A percentile compares a stretch with the other conserved stretches of the same genome.
Conservation (phyloP, 2,797 vertebrate genomes). For the Sternarchorhynchus goeldii region DNA sequence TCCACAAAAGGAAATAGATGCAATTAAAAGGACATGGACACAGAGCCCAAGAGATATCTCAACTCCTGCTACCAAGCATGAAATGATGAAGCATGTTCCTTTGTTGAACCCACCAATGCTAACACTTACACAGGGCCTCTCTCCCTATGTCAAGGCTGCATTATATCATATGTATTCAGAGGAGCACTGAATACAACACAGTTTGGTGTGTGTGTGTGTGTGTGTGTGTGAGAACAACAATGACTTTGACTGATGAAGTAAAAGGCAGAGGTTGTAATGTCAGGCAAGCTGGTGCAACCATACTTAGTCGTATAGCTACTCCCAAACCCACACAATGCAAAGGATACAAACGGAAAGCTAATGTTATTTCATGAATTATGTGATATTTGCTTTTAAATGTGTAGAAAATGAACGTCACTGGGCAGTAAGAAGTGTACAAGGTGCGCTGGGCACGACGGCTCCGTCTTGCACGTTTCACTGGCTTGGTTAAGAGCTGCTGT, state of each 20-base stretch:
- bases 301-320: conserved; percentile 8
- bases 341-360: neutral
- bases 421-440: no score
- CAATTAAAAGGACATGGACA: conserved; percentile 38
- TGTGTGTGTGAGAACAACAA: conserved; percentile 21
- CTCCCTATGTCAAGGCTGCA: neutral
- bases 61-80: conserved; percentile 32
- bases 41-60: conserved; percentile 38
- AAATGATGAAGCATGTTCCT: conserved; percentile 38
- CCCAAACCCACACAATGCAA: neutral
- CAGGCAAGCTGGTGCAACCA: conserved; percentile 27
- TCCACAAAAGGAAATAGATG: conserved; percentile 32
- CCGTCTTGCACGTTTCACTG: neutral
- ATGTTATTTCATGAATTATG: neutral
- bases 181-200: neutral
- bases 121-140: conserved; percentile 5
- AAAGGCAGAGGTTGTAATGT: conserved; percentile 40
- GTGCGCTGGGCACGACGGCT: neutral
- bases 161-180: neutral
- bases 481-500: conserved; percentile 14
- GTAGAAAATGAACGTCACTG: no score
- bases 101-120: conserved; percentile 31
- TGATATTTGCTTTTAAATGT: no score
- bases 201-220: conserved; percentile 14
- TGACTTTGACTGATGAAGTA: conserved; percentile 44